phyloP scores from a whole-genome alignment of 1,140 invertebrate species.

The Anastrepha ludens region DNA sequence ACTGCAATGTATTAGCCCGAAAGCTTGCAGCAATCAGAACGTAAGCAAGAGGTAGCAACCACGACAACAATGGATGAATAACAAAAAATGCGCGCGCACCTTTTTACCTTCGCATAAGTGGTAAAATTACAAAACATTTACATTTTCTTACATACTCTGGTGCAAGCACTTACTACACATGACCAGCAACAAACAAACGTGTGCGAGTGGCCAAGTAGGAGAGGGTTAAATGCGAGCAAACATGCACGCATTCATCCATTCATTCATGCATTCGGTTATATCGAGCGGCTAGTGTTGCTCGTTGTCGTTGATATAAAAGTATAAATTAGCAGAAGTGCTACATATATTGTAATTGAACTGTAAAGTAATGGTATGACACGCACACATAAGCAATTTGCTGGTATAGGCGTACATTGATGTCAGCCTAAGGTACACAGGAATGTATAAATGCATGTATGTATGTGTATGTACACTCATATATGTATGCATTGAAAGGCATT shows the following conservation, averaged over 20 bases:
- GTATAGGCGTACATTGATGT: constrained; percentile 33
- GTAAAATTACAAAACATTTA: constrained; percentile 66
- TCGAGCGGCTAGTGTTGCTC: constrained; percentile 58
- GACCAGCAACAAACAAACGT: neutral
- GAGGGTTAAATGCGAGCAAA: neutral
- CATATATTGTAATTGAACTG: neutral
- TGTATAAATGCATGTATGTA: neutral
- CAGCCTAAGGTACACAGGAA: neutral
- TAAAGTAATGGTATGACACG: neutral
- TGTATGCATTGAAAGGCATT: neutral
- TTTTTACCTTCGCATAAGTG: constrained; percentile 69
- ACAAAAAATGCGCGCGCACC: neutral
- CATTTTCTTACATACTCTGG: neutral
- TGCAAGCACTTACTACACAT: neutral
- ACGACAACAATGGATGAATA: constrained; percentile 51
- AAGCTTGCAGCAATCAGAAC: neutral
- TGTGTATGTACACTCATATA: neutral
- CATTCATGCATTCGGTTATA: neutral
- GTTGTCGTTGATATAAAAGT: constrained; percentile 70
- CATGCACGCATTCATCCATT: neutral
- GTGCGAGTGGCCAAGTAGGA: neutral
- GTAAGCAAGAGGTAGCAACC: constrained; percentile 33
- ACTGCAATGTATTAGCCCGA: neutral
- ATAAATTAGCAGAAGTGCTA: constrained; percentile 71
- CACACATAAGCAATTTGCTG: neutral